phyloP scores from a whole-genome alignment of 1,140 invertebrate genomes.

The Brachionus calyciflorus region DNA sequence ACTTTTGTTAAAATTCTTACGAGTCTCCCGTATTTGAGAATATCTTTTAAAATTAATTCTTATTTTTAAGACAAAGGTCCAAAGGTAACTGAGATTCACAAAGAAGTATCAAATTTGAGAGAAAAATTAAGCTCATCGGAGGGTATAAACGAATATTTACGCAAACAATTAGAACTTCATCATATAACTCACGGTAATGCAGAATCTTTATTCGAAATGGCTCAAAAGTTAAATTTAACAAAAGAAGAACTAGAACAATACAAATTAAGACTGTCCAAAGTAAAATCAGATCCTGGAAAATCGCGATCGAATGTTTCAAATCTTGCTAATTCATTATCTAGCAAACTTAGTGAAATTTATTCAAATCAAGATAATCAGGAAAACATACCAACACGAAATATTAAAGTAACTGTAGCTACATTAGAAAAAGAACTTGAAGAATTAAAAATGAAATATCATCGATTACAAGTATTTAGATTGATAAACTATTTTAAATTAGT shows the following conservation, averaged over 20 bases:
- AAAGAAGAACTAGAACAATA: conserved; percentile 37
- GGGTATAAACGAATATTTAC: conserved; percentile 5
- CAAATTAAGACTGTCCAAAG: background rate
- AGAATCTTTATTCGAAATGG: conserved; percentile 23
- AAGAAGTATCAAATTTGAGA: conserved; percentile 19
- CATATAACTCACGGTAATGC: conserved; percentile 1
- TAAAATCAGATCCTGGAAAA: background rate
- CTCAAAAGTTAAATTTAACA: conserved; percentile 31
- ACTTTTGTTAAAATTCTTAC: too few relatives aligned
- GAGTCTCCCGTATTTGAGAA: too few relatives aligned
- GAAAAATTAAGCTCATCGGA: conserved; percentile 14
- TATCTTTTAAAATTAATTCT: too few relatives aligned
- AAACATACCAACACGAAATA: background rate
- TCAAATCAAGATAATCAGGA: background rate
- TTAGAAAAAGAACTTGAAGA: conserved; percentile 15
- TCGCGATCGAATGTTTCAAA: background rate
- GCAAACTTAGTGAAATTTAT: conserved; percentile 16
- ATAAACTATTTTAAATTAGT: background rate
- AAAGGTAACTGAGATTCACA: conserved; percentile 21
- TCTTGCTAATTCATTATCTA: background rate
- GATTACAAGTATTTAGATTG: conserved; percentile 10
- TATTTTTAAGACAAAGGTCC: conserved; percentile 21
- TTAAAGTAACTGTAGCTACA: background rate
- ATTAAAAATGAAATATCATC: background rate
- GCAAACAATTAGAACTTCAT: conserved; percentile 24